A percentile compares a stretch with the other conserved stretches of the same genome.
phyloP scores from a whole-genome alignment of 2,888 invertebrate genomes.

The Ferdinandea cuprea region DNA sequence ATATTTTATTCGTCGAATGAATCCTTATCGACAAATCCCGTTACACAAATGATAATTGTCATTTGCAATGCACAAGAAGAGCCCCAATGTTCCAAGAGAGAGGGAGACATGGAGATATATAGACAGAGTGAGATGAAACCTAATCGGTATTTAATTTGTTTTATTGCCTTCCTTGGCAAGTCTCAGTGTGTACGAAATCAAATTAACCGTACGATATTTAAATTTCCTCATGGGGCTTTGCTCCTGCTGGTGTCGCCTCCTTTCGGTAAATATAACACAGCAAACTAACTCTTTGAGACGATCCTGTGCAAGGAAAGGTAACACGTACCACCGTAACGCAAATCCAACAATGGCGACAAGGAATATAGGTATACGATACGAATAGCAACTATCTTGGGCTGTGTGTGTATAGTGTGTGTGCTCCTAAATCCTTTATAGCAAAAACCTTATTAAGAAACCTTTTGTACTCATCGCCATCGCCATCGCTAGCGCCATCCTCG shows the following conservation, averaged over 20 bases:
- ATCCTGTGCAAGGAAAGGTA: constrained; percentile 34
- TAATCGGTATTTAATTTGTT: constrained; percentile 74
- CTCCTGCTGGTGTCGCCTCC: constrained; percentile 3
- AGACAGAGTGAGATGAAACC: constrained; percentile 58
- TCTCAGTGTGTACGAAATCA: constrained; percentile 64
- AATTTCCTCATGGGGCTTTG: constrained; percentile 45
- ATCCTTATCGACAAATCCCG: constrained; percentile 73
- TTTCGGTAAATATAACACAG: constrained; percentile 36
- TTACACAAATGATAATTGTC: constrained; percentile 73
- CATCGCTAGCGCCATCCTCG: not conserved
- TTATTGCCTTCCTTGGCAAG: constrained; percentile 70
- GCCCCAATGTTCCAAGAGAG: not conserved
- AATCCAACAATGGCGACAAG: too few species aligned
- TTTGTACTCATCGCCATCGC: constrained; percentile 60
- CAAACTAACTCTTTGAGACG: constrained; percentile 58
- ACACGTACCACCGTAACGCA: constrained; percentile 42
- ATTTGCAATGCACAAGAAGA: constrained; percentile 60
- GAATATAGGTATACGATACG: constrained; percentile 1
- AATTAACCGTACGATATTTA: constrained; percentile 73
- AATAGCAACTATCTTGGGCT: not conserved
- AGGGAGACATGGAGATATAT: constrained; percentile 21
- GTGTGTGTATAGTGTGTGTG: constrained; percentile 8
- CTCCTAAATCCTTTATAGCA: constrained; percentile 65
- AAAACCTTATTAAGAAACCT: constrained; percentile 73
- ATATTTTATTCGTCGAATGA: constrained; percentile 70